phyloP scores from a whole-genome alignment of 2,888 invertebrate genomes.

The Rhodophaea formosa region DNA sequence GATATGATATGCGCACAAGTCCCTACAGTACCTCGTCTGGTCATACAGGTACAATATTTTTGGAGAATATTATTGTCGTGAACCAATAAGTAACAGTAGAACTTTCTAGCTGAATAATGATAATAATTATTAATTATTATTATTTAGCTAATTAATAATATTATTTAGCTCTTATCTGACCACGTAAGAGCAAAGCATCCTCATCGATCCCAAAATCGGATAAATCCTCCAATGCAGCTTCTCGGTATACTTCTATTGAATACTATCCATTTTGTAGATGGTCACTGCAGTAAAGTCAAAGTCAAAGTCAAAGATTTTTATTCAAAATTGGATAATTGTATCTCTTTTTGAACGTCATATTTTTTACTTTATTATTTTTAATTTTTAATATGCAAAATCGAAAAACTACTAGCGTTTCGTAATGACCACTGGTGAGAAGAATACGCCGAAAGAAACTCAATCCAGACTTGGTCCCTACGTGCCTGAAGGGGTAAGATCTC shows the following conservation, averaged over 20 bases:
- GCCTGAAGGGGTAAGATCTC: not conserved
- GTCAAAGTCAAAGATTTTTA: too few relatives aligned
- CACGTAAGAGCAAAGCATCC: not conserved
- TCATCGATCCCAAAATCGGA: constrained; percentile 7
- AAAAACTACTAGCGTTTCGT: too few relatives aligned
- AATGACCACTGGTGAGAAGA: too few relatives aligned
- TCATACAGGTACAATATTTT: constrained; percentile 23
- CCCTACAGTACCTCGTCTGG: constrained; percentile 21
- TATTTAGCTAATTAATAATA: too few relatives aligned
- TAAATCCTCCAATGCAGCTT: constrained; percentile 17
- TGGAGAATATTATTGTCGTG: constrained; percentile 18
- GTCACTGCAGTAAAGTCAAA: too few relatives aligned
- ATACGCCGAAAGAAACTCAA: too few relatives aligned
- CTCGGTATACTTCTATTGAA: constrained; percentile 18
- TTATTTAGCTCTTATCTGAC: not conserved
- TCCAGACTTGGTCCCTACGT: too few relatives aligned
- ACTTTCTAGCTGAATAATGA: constrained; percentile 4
- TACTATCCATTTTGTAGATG: constrained; percentile 18
- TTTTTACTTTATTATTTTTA: too few relatives aligned
- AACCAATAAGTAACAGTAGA: constrained; percentile 20
- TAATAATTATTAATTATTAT: too few relatives aligned
- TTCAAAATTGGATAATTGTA: too few relatives aligned
- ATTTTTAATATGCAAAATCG: too few relatives aligned
- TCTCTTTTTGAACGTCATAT: too few relatives aligned
- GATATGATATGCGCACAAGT: constrained; percentile 22